Base-by-base conservation (phyloP, 2,797 vertebrate genomes). In the Chaetodon trifasciatus region DNA sequence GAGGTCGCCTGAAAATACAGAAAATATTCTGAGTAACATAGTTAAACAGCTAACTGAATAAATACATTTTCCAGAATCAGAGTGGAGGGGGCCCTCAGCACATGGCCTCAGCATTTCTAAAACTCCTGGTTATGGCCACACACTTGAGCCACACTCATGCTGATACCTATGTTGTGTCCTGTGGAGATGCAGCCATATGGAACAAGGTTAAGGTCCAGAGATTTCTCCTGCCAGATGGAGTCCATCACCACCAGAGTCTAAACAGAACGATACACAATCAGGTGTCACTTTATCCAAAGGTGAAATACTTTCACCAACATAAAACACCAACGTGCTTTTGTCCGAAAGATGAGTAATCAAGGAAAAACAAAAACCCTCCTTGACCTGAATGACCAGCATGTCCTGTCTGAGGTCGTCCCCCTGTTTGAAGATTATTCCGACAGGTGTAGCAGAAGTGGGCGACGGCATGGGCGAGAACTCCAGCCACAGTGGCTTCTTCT, bases 171-270 rank as follows among this genome's bases (percentile, higher is more conserved):
- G 83, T 96, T 96, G 78, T 94, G 76, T 88, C 96, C 96, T 6
- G 96, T 96, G 69, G 96, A 87, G 78, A 96, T 96, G 87, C 96
- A 96, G 82, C 96, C 96, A 37, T 96, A 96, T 0, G 96, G 95
- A 28, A 96, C 80, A 2, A 96, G 94, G 71, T 95, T 95, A 0
- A 96, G 94, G 78, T 96, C 93, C 87, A 96, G 89, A 64, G 93
- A 94, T 65, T 95, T 94, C 83, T 95, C 92, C 84, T 96, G 94
- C 96, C 96, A 96, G 83, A 96, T 95, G 0, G 95, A 96, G 61
- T 96, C 95, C 96, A 96, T 96, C 74, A 96, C 72, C 69, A 85
- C 79, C 71, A 96, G 78, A 0, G 93, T 95, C 96, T 96, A 21
- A 47, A 81, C 2, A 60, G 23, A 40, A 71, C 79, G 32, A 35